A percentile compares a stretch with the other conserved stretches of the same genome.
phyloP scores from a whole-genome alignment of 2,113 vertebrate species.

The Merops nubicus region DNA sequence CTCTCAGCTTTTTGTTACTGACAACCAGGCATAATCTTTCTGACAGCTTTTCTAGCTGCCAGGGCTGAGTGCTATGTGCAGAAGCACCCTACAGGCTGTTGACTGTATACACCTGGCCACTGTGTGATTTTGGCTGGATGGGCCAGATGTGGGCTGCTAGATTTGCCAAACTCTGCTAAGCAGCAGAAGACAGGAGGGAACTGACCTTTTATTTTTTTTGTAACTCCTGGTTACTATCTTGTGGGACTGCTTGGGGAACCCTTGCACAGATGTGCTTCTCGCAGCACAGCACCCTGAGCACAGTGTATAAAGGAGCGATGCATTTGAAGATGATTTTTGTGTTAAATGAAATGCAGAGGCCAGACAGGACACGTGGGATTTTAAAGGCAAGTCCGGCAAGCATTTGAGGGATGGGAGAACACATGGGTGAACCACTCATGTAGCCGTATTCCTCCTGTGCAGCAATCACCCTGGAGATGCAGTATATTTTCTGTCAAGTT shows the following conservation, averaged over 20 bases:
- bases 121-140: neutral
- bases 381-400: neutral
- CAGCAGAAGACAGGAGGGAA: neutral
- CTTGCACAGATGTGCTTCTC: neutral
- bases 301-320: neutral
- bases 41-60: neutral
- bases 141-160: neutral
- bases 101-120: neutral
- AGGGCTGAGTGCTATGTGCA: neutral
- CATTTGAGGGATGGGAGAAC: neutral
- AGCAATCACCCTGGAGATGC: neutral
- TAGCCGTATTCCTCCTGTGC: neutral
- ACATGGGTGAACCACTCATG: neutral
- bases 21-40: neutral
- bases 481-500: neutral
- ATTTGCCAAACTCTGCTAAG: neutral
- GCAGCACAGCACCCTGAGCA: neutral
- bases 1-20: neutral
- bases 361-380: neutral
- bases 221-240: neutral
- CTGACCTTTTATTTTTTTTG: neutral
- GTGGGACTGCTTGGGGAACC: neutral
- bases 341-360: neutral
- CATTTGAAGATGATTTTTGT: rapidly evolving
- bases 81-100: neutral